Percentiles rank a stretch among this genome's conserved stretches.
These are phyloP conservation scores for Reinhardtius hippoglossoides DNA, from an alignment of 2,113 vertebrate species.

Conservation along the genomic window DNA sequence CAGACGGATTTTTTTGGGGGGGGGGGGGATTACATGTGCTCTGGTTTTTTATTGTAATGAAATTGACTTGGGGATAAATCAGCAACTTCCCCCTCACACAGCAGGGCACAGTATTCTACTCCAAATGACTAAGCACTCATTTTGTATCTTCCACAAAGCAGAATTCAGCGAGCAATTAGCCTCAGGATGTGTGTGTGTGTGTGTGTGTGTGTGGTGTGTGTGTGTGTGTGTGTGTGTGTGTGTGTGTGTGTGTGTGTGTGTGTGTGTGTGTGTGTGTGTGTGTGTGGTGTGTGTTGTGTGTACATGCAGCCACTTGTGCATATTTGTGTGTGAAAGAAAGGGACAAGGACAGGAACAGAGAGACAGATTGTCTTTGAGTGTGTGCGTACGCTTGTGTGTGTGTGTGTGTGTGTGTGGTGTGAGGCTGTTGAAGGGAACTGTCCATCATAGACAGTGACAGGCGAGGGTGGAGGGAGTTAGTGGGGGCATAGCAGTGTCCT, in stretches of 20 bases:
- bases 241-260: slow-evolving; percentile 23
- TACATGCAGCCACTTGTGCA: slow-evolving; percentile 1
- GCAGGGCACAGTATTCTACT: slow-evolving; percentile 22
- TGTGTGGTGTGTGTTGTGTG: slow-evolving; percentile 8
- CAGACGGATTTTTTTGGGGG: not conserved
- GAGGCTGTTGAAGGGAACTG: slow-evolving; percentile 50
- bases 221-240: slow-evolving; percentile 12
- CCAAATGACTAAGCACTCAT: slow-evolving; percentile 34
- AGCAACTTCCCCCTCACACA: slow-evolving; percentile 19
- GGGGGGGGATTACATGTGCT: not conserved
- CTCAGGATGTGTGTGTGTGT: slow-evolving; percentile 3
- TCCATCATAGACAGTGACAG: slow-evolving; percentile 67
- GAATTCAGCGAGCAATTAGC: slow-evolving; percentile 52
- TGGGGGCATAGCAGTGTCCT: slow-evolving; percentile 42
- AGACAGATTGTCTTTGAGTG: slow-evolving; percentile 9
- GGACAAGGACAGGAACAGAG: slow-evolving; percentile 43
- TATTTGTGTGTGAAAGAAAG: slow-evolving; percentile 14
- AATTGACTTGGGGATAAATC: slow-evolving; percentile 46
- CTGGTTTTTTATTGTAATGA: slow-evolving; percentile 19
- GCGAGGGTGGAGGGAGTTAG: slow-evolving; percentile 46
- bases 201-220: slow-evolving; percentile 6
- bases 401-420: slow-evolving; percentile 26
- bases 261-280: slow-evolving; percentile 20
- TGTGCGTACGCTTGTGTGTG: slow-evolving; percentile 14
- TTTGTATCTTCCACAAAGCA: slow-evolving; percentile 61